Conservation (phyloP, 2,797 vertebrate species). For the Amphiprion clarkii region DNA sequence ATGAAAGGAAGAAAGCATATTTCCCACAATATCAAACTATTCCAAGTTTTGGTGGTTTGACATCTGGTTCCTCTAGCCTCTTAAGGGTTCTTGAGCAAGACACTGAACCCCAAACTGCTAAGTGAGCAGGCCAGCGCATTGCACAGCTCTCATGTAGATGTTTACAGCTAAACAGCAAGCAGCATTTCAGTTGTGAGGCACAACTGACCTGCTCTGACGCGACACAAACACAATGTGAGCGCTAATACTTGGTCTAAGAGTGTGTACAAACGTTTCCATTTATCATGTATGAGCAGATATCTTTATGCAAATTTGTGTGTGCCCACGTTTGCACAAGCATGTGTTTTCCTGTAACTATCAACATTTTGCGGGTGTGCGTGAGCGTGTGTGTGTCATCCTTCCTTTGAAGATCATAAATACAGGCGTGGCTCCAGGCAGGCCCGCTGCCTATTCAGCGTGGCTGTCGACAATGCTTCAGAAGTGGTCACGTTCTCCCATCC, state of each 20-base stretch:
- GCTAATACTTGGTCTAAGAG: not conserved
- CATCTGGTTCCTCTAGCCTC: not conserved
- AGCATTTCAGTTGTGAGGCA: not conserved
- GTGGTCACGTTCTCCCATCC: conserved; percentile 85
- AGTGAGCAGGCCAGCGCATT: not conserved
- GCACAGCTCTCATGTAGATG: not conserved
- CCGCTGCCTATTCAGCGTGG: conserved; percentile 82
- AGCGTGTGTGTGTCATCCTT: conserved; percentile 77
- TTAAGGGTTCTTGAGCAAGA: not conserved
- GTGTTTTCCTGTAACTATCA: conserved; percentile 78
- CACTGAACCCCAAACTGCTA: conserved; percentile 11
- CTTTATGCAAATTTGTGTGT: conserved; percentile 56
- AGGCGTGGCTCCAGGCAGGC: conserved; percentile 79
- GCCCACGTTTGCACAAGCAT: conserved; percentile 51
- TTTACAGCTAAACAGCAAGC: not conserved
- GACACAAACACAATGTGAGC: not conserved
- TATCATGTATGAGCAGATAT: conserved; percentile 27
- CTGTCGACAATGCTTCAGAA: conserved; percentile 88
- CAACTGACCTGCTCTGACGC: not conserved
- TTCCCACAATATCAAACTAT: not conserved
- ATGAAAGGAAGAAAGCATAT: not conserved
- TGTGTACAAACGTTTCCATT: conserved; percentile 13
- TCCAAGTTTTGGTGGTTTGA: not conserved
- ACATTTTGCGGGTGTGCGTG: conserved; percentile 62
- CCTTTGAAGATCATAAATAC: conserved; percentile 86